These are phyloP conservation scores for Lumbricus terrestris DNA, from an alignment of 2,888 invertebrate genomes.

Conservation along the genomic window DNA sequence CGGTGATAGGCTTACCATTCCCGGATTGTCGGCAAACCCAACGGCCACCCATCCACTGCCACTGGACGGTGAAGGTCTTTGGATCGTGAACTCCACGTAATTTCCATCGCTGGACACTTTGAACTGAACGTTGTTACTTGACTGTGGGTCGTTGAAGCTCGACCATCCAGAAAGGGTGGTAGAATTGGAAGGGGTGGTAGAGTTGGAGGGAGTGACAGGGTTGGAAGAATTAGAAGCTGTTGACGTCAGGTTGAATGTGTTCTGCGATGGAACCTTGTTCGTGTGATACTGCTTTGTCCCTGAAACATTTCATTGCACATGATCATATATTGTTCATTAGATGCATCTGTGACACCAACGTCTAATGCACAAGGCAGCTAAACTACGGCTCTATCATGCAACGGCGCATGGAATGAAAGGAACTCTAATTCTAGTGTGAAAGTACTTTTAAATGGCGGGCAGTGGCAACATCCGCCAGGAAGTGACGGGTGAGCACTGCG, in stretches of 20 bases:
- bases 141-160: neutral
- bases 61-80: neutral
- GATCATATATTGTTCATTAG: too few relatives aligned
- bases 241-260: neutral
- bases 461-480: too few relatives aligned
- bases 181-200: neutral
- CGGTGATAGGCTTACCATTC: neutral
- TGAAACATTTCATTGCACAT: neutral
- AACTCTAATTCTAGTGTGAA: too few relatives aligned
- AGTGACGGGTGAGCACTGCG: too few relatives aligned
- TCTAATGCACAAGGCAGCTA: too few relatives aligned
- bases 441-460: too few relatives aligned
- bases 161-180: neutral
- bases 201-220: too few relatives aligned
- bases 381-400: too few relatives aligned
- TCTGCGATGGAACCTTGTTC: neutral
- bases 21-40: neutral
- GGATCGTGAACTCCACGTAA: neutral
- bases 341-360: too few relatives aligned
- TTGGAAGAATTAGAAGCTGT: too few relatives aligned
- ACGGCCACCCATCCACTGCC: neutral
- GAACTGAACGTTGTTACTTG: neutral
- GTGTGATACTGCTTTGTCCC: neutral
- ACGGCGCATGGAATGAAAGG: too few relatives aligned
- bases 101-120: neutral